Conservation (phyloP, 2,888 invertebrate genomes). For the Aphodius granarius region DNA sequence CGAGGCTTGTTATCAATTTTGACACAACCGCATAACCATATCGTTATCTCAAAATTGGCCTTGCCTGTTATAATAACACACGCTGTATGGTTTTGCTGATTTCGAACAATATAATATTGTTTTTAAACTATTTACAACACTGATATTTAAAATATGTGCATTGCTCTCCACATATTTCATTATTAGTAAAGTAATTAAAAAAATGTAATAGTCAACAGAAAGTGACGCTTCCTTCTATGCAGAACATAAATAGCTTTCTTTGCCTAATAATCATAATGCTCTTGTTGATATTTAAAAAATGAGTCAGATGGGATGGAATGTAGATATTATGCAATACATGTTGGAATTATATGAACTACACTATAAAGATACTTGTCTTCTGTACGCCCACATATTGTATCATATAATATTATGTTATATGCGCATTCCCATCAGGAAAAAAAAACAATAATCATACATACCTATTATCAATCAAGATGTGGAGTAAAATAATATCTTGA, state of each 20-base stretch:
- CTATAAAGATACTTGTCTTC: too few relatives aligned
- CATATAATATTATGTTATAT: neutral
- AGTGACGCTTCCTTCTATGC: too few relatives aligned
- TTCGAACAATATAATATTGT: neutral
- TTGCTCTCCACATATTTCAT: too few relatives aligned
- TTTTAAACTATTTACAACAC: neutral
- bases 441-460: neutral
- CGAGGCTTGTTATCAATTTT: neutral
- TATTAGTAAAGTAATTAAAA: too few relatives aligned
- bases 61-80: neutral
- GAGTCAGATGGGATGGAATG: too few relatives aligned
- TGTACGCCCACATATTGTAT: too few relatives aligned
- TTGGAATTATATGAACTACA: too few relatives aligned
- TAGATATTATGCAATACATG: too few relatives aligned
- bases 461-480: neutral
- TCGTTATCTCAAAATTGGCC: neutral
- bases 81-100: neutral
- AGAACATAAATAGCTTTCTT: too few relatives aligned
- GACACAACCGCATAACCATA: neutral
- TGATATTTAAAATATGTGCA: neutral
- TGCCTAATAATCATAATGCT: too few relatives aligned
- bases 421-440: neutral
- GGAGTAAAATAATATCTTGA: neutral
- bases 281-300: too few relatives aligned
- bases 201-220: too few relatives aligned